These are phyloP conservation scores for Aplysina aerophoba DNA, from an alignment of 37 sponge, comb jelly and placozoan species.

Conservation along the genomic window DNA sequence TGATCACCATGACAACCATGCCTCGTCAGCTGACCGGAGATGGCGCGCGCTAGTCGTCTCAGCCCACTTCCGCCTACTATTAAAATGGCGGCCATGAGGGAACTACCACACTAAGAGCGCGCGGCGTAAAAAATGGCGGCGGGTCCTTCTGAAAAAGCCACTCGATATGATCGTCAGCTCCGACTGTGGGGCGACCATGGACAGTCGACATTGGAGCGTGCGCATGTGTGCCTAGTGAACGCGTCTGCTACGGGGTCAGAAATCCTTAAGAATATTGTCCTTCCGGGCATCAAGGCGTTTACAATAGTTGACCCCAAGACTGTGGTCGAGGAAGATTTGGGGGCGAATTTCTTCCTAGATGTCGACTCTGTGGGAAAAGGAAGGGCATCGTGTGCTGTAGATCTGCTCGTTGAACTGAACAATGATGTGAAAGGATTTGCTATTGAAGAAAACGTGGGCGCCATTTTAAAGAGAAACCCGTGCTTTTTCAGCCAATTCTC, in stretches of 20 bases:
- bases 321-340: constrained; percentile 64
- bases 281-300: constrained; percentile 89
- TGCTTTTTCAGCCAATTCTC: constrained; percentile 75
- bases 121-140: constrained; percentile 33
- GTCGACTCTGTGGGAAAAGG: constrained; percentile 56
- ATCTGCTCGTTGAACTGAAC: constrained; percentile 81
- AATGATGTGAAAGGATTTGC: constrained; percentile 66
- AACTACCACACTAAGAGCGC: too few relatives aligned
- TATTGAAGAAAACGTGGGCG: constrained; percentile 56
- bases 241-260: constrained; percentile 93
- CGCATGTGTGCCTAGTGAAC: constrained; percentile 93
- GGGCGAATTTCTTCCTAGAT: constrained; percentile 83
- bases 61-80: too few relatives aligned
- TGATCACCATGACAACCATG: too few relatives aligned
- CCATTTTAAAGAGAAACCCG: constrained; percentile 39
- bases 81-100: too few relatives aligned
- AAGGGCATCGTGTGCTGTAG: constrained; percentile 53
- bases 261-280: constrained; percentile 89
- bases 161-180: constrained; percentile 92
- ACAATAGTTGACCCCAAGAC: constrained; percentile 71
- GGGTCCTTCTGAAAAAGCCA: constrained; percentile 82
- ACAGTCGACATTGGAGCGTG: constrained; percentile 76
- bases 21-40: too few relatives aligned
- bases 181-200: constrained; percentile 99
- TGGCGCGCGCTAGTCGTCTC: too few relatives aligned